Percentiles rank a stretch among this genome's conserved stretches.
Evolutionary conservation across 2,797 vertebrate species (phyloP).

Genomic region (Emys orbicularis): DNA sequence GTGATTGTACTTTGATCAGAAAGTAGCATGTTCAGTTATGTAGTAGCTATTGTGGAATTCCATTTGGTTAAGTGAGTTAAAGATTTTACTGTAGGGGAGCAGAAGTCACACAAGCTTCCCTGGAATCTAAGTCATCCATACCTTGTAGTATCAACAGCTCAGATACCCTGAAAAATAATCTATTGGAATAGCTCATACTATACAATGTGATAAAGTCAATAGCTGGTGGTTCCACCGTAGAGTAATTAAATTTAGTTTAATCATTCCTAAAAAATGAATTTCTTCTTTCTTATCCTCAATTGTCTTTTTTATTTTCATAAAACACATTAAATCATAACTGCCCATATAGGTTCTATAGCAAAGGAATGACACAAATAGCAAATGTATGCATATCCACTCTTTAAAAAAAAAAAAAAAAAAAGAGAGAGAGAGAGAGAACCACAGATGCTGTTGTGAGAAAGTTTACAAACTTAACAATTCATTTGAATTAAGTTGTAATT

Average conservation of each 20-base stretch:
- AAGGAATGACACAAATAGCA: neutral
- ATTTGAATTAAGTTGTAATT: neutral
- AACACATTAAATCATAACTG: neutral
- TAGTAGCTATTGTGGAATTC: neutral
- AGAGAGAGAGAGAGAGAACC: neutral
- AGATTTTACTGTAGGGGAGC: neutral
- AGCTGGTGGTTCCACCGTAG: neutral
- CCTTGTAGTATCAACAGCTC: neutral
- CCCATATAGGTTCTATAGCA: neutral
- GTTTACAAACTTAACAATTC: neutral
- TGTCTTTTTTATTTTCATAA: neutral
- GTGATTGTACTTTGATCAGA: slow-evolving; percentile 17
- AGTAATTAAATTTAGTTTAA: neutral
- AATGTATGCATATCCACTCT: neutral
- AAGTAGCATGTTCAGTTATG: slow-evolving; percentile 13
- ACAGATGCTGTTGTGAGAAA: neutral
- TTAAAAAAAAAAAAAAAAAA: too few species aligned
- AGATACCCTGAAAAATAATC: neutral
- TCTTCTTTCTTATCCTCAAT: neutral
- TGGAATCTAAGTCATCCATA: neutral
- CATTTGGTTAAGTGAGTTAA: slow-evolving; percentile 35
- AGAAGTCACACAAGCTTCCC: neutral
- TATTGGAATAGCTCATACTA: neutral
- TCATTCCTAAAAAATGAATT: neutral
- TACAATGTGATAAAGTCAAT: neutral